phyloP scores from a whole-genome alignment of 2,113 vertebrate species.

The Hydrochoerus hydrochaeris region DNA sequence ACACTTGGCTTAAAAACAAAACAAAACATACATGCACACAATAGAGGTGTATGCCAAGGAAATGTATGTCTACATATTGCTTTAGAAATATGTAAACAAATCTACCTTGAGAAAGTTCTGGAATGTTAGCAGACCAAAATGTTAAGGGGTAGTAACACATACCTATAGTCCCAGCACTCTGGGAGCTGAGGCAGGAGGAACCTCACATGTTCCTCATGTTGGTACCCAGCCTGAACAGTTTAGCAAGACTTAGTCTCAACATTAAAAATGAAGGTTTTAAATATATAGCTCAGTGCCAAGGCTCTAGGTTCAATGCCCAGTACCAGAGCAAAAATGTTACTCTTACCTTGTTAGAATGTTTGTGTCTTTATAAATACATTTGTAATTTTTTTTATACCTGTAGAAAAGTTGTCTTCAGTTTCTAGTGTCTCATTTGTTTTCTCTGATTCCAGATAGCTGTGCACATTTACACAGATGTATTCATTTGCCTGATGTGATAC shows the following conservation, averaged over 20 bases:
- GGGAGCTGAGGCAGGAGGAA: background rate
- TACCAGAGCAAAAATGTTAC: background rate
- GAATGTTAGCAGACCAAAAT: background rate
- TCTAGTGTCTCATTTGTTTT: background rate
- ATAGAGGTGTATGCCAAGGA: background rate
- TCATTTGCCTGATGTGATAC: background rate
- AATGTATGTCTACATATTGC: background rate
- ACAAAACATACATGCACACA: background rate
- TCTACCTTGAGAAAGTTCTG: background rate
- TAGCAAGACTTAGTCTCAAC: background rate
- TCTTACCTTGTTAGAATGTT: constrained; percentile 5
- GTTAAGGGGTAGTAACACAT: background rate
- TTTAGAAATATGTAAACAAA: background rate
- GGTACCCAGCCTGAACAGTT: background rate
- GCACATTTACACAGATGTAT: background rate
- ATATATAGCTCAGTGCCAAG: background rate
- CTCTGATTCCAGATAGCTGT: background rate
- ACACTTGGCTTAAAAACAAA: background rate
- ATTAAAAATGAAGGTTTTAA: background rate
- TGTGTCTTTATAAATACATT: constrained; percentile 7
- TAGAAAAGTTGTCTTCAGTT: background rate
- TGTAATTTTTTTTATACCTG: background rate
- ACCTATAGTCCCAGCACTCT: background rate
- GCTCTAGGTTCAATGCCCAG: background rate
- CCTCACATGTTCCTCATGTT: background rate